These are phyloP conservation scores for Kryphioiulus occultus DNA, from an alignment of 2,888 invertebrate genomes.

Conservation along the genomic window DNA sequence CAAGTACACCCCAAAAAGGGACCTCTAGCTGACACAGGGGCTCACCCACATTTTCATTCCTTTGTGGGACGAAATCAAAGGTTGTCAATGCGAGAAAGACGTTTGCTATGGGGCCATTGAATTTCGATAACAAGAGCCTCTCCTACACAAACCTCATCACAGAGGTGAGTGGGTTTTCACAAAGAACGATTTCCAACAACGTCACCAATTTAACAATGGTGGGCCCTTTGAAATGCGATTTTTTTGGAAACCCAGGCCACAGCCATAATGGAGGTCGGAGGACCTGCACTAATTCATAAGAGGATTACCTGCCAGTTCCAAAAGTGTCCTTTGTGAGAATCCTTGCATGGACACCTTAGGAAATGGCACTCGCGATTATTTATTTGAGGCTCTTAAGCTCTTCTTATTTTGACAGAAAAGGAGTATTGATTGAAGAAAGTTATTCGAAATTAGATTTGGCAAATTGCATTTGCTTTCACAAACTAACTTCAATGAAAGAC, in stretches of 20 bases:
- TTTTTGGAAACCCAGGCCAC: background rate
- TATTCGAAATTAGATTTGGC: too few species aligned
- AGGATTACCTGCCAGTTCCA: background rate
- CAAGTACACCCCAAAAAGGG: conserved; percentile 1
- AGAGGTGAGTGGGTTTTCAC: background rate
- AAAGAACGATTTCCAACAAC: conserved; percentile 13
- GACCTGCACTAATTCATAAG: background rate
- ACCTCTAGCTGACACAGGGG: background rate
- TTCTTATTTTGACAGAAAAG: background rate
- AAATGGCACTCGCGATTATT: conserved; percentile 12
- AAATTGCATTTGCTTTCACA: too few species aligned
- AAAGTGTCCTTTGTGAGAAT: background rate
- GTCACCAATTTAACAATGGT: background rate
- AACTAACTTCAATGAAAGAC: too few species aligned
- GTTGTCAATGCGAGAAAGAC: background rate
- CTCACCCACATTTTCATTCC: background rate
- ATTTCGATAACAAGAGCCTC: background rate
- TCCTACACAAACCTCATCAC: conserved; percentile 34
- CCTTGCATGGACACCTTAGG: background rate
- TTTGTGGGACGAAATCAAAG: background rate
- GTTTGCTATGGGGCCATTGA: background rate
- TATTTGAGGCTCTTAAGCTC: background rate
- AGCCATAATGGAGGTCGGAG: background rate
- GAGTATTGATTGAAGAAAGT: too few species aligned
- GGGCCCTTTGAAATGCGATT: background rate